Evolutionary conservation across 2,797 vertebrate species (phyloP).

Genomic region (Enteromius thamalakanensis): DNA sequence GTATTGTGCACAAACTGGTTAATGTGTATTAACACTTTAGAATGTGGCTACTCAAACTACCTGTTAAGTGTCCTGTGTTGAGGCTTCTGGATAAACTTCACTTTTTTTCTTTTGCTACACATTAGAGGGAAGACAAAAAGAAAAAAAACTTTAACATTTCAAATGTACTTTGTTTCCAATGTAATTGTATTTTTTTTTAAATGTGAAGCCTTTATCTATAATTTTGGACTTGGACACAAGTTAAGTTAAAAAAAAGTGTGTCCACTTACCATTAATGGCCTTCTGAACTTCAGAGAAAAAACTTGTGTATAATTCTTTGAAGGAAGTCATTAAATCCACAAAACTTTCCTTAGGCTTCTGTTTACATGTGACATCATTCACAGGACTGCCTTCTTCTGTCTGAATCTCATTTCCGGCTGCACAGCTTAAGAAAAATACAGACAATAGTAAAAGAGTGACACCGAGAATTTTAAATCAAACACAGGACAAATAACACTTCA

Average conservation of each 20-base stretch:
- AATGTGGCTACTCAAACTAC: neutral
- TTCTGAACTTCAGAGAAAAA: neutral
- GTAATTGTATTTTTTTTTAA: neutral
- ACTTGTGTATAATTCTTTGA: neutral
- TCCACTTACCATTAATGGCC: neutral
- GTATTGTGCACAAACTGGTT: neutral
- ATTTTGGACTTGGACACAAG: too few species aligned
- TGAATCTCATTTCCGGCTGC: neutral
- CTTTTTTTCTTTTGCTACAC: neutral
- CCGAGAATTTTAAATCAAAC: neutral
- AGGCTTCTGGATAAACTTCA: neutral
- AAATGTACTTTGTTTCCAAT: neutral
- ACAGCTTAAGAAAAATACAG: conserved; percentile 25
- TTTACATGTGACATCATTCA: conserved; percentile 32
- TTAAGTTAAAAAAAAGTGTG: neutral
- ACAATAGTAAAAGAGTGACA: neutral
- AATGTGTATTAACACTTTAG: neutral
- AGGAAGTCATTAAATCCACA: neutral
- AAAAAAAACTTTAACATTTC: neutral
- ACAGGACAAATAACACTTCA: neutral
- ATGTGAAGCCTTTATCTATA: neutral
- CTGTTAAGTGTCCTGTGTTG: neutral
- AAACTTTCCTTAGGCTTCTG: neutral
- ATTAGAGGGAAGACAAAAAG: neutral
- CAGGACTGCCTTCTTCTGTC: conserved; percentile 15